phyloP scores from a whole-genome alignment of 2,888 invertebrate species.

The Diogma glabrata region DNA sequence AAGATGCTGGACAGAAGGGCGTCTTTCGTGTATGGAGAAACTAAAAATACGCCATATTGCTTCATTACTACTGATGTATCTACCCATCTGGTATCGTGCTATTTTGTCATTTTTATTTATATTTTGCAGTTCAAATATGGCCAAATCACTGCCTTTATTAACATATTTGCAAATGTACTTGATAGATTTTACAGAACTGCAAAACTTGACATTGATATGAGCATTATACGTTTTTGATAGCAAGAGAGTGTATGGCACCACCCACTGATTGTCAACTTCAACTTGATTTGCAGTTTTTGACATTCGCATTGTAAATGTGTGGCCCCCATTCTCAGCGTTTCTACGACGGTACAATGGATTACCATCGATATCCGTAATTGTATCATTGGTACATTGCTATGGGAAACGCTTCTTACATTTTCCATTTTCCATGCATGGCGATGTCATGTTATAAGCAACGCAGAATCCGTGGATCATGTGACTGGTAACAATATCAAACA shows the following conservation, averaged over 20 bases:
- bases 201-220: background rate
- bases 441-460: background rate
- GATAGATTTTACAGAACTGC: background rate
- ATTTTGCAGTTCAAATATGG: too few relatives aligned
- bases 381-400: background rate
- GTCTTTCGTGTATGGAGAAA: background rate
- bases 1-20: background rate
- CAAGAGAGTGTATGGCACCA: background rate
- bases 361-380: background rate
- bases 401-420: slow-evolving; percentile 1
- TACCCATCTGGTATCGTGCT: background rate
- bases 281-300: background rate
- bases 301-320: background rate
- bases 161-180: too few relatives aligned
- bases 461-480: background rate
- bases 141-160: too few relatives aligned
- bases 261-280: too few relatives aligned
- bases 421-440: background rate
- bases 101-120: background rate
- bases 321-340: background rate
- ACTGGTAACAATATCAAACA: background rate
- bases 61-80: background rate
- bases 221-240: background rate
- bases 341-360: background rate
- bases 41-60: background rate